Conservation (phyloP, 1,140 invertebrate species). For the Lasioglossum albipes region DNA sequence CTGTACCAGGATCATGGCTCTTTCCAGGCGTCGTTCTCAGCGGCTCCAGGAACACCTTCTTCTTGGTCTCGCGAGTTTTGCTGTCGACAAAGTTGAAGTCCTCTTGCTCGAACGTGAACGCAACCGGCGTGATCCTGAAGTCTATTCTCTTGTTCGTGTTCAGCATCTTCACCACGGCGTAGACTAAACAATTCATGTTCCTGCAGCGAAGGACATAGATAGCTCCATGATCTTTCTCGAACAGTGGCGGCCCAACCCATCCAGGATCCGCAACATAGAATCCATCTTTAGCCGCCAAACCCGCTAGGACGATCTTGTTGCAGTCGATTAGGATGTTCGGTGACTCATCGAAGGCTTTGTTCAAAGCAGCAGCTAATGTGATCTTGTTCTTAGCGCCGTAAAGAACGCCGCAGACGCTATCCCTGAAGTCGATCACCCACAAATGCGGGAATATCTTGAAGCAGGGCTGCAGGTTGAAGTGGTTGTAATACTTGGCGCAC, state of each 20-base stretch:
- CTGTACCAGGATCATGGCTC: not conserved
- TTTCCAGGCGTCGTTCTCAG: constrained; percentile 55
- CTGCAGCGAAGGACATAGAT: constrained; percentile 73
- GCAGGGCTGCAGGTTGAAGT: constrained; percentile 65
- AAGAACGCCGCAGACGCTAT: constrained; percentile 66
- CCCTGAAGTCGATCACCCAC: constrained; percentile 71
- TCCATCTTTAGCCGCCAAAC: constrained; percentile 55
- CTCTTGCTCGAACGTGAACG: constrained; percentile 60
- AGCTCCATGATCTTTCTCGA: constrained; percentile 68
- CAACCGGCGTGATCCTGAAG: constrained; percentile 68
- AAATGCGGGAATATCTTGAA: constrained; percentile 69
- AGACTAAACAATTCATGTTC: constrained; percentile 67
- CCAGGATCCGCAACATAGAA: constrained; percentile 74
- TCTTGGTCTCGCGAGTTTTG: not conserved
- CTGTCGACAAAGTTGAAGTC: constrained; percentile 15
- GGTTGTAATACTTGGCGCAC: constrained; percentile 60
- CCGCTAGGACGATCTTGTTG: constrained; percentile 61
- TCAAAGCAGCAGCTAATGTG: constrained; percentile 50
- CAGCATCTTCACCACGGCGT: constrained; percentile 71
- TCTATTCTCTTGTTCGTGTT: constrained; percentile 72
- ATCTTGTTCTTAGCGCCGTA: constrained; percentile 60
- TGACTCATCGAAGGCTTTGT: constrained; percentile 51
- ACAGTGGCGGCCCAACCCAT: constrained; percentile 74
- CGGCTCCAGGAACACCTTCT: constrained; percentile 55
- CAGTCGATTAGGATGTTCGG: constrained; percentile 70